phyloP scores from a whole-genome alignment of 2,888 invertebrate genomes.

The Byasa hedistus region DNA sequence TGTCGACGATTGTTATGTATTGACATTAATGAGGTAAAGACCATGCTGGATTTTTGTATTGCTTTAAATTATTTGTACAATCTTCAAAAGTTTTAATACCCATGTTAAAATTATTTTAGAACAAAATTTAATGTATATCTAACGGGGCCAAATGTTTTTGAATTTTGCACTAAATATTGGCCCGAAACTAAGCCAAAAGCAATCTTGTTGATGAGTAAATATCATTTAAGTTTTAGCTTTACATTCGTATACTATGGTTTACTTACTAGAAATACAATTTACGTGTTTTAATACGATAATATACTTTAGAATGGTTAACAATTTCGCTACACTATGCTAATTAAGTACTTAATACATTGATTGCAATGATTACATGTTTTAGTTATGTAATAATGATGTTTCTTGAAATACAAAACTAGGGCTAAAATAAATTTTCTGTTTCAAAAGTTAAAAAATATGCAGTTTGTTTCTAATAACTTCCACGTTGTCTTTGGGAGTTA shows the following conservation, averaged over 20 bases:
- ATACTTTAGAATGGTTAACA: conserved; percentile 24
- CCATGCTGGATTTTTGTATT: too few relatives aligned
- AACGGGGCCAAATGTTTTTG: conserved; percentile 2
- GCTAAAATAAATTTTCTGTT: too few relatives aligned
- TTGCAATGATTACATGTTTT: not conserved
- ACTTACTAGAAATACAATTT: conserved; percentile 19
- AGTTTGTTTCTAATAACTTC: not conserved
- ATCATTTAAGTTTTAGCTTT: conserved; percentile 14
- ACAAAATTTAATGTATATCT: conserved; percentile 12
- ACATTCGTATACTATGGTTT: conserved; percentile 11
- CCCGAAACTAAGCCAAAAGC: conserved; percentile 10
- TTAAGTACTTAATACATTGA: conserved; percentile 40
- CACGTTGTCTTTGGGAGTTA: not conserved
- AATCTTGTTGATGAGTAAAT: not conserved
- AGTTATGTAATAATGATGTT: not conserved
- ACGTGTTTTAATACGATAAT: conserved; percentile 18
- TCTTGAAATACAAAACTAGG: not conserved
- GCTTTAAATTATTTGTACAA: conserved; percentile 7
- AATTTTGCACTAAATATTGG: conserved; percentile 13
- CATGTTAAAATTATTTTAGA: conserved; percentile 8
- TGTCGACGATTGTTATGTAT: not conserved
- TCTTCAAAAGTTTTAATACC: conserved; percentile 7
- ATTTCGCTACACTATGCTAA: conserved; percentile 36
- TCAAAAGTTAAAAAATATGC: not conserved
- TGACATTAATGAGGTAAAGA: not conserved